Base-by-base conservation (phyloP, 2,797 vertebrate species). In the Malacoctenus gilli region DNA sequence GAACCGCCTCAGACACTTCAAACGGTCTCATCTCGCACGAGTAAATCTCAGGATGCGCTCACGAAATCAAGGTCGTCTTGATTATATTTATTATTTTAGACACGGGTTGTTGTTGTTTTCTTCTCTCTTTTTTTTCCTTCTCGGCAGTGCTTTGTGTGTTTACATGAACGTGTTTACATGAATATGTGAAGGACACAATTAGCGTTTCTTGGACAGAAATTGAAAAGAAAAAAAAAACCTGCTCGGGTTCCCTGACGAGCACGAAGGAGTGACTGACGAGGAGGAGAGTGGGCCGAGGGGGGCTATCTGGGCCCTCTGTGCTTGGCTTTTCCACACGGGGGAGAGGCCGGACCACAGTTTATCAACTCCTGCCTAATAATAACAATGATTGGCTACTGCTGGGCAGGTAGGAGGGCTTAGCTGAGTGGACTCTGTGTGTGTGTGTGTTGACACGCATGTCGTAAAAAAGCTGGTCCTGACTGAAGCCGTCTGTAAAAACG, bases 241-340 rank as follows among this genome's bases (percentile, higher is more conserved):
- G 20, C 46, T 34, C 0, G 20, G 34, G 25, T 28, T 28, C 5
- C 8, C 1, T 15, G 35, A 42, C 36, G 21, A 25, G 7, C 23
- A 54, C 10, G 10, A 37, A 54, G 10, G 10, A 37, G 8, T 14
- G 28, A 50, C 8, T 44, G 23, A 53, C 14, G 40, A 6, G 5
- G 9, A 9, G 9, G 9, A 8, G 1, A 30, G 15, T 37, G 19
- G 22, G 30, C 5, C 20, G 21, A 22, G 12, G 31, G 36, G 35
- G 40, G 31, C 18, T 15, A 21, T 23, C 30, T 47, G 18, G 22
- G 68, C 51, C 54, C 56, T 66, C 46, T n/a, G n/a, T n/a, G n/a
- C n/a, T n/a, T n/a, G n/a, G n/a, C n/a, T 79, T 73, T 82, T 84
- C 84, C 85, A 86, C 82, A 76, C 10, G 76, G 83, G 81, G 79